These are phyloP conservation scores for Lycopodina hypogea DNA, from an alignment of 37 sponge, comb jelly and placozoan genomes.

Conservation along the genomic window DNA sequence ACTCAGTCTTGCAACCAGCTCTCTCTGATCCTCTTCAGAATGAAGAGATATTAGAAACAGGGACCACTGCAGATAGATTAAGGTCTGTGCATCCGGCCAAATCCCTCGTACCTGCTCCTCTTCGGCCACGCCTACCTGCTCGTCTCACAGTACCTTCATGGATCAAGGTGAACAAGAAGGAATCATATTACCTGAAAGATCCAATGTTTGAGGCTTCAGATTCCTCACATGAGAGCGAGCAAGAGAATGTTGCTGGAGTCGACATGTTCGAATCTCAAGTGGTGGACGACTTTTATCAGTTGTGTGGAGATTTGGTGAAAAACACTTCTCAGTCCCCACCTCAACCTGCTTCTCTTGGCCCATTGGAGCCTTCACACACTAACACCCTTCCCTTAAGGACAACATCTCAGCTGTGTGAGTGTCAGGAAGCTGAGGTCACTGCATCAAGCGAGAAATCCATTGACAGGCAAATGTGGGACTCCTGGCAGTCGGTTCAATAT, in stretches of 20 bases:
- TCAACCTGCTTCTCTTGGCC: not conserved
- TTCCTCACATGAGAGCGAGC: constrained; percentile 25
- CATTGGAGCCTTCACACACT: not conserved
- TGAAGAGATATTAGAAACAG: constrained; percentile 14
- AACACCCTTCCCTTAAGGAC: not conserved
- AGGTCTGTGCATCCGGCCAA: not conserved
- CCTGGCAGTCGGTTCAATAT: constrained; percentile 47
- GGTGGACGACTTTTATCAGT: constrained; percentile 26
- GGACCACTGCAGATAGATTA: not conserved
- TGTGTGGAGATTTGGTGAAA: constrained; percentile 20
- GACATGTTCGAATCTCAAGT: constrained; percentile 18
- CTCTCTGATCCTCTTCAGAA: constrained; percentile 13
- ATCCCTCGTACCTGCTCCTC: not conserved
- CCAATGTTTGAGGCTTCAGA: constrained; percentile 14
- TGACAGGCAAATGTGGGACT: constrained; percentile 22
- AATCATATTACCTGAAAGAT: not conserved
- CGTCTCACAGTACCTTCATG: not conserved
- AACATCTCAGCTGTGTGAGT: not conserved
- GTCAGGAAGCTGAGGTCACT: not conserved
- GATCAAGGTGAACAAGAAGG: not conserved
- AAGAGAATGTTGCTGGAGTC: not conserved
- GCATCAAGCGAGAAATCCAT: not conserved
- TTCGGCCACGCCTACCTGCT: not conserved
- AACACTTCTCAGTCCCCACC: not conserved
- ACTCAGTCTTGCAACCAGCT: constrained; percentile 7